Conservation (phyloP, 2,113 vertebrate genomes). For the Saimiri boliviensis region DNA sequence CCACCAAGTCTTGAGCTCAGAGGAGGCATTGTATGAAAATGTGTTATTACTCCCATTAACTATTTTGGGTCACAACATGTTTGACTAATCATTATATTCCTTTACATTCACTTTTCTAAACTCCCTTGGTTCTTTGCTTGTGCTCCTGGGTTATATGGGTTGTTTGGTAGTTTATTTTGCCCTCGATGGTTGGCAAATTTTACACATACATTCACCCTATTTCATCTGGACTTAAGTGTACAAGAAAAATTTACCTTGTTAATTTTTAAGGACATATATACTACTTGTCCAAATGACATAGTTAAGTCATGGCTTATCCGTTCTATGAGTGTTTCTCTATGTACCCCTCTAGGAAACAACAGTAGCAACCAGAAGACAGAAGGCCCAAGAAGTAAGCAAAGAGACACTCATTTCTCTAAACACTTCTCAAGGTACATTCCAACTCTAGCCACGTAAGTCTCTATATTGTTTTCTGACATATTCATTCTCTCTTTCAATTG, state of each 20-base stretch:
- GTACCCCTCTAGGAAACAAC: not conserved
- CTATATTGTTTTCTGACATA: not conserved
- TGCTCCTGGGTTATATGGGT: not conserved
- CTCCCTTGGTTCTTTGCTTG: not conserved
- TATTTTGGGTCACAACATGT: not conserved
- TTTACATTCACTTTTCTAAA: not conserved
- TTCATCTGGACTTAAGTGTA: not conserved
- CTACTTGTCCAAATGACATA: not conserved
- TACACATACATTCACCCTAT: not conserved
- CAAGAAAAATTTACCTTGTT: not conserved
- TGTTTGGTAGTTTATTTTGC: not conserved
- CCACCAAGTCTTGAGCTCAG: not conserved
- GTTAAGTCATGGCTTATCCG: too few species aligned
- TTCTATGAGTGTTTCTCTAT: not conserved
- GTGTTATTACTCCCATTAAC: not conserved
- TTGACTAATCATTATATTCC: not conserved
- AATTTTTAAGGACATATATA: not conserved
- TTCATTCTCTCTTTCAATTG: not conserved
- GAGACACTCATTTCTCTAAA: not conserved
- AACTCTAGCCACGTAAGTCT: not conserved
- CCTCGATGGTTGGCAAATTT: not conserved
- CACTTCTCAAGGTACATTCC: accelerated
- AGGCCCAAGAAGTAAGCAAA: not conserved
- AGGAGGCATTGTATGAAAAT: not conserved
- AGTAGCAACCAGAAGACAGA: not conserved